Percentiles rank a stretch among this genome's conserved stretches.
Evolutionary conservation across 2,797 vertebrate genomes (phyloP).

Genomic region (Diplodus sargus): DNA sequence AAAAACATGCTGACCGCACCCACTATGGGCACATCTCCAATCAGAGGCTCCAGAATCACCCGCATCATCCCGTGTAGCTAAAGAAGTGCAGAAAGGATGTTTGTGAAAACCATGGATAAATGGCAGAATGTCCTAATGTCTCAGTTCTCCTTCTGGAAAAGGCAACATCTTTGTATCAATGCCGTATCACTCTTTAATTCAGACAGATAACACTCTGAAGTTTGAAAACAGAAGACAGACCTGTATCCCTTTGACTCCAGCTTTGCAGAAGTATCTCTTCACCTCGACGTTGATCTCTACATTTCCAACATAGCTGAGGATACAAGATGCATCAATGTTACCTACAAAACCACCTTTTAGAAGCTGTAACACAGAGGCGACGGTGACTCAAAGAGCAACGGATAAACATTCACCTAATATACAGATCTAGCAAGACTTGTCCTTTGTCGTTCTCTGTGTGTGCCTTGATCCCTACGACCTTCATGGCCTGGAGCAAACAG

Average conservation of each 20-base stretch:
- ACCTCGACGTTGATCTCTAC: slow-evolving; percentile 94
- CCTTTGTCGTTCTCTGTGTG: slow-evolving; percentile 91
- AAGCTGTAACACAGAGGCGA: not conserved
- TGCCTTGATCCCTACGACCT: slow-evolving; percentile 92
- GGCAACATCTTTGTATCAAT: not conserved
- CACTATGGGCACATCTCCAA: slow-evolving; percentile 92
- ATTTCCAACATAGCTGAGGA: slow-evolving; percentile 91
- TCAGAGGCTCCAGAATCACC: slow-evolving; percentile 93
- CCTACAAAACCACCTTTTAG: too few species aligned
- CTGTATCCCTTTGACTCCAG: slow-evolving; percentile 95
- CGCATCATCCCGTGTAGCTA: slow-evolving; percentile 92
- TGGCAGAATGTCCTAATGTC: accelerated
- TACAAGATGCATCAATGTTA: slow-evolving; percentile 20
- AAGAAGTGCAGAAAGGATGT: slow-evolving; percentile 19
- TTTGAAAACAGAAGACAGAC: slow-evolving; percentile 73
- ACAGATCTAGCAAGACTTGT: slow-evolving; percentile 93
- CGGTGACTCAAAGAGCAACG: not conserved
- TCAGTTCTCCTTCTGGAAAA: not conserved
- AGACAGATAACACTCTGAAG: not conserved
- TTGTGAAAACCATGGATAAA: not conserved
- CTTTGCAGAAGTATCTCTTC: slow-evolving; percentile 96
- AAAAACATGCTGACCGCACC: slow-evolving; percentile 96
- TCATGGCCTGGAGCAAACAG: slow-evolving; percentile 86
- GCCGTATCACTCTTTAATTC: not conserved
- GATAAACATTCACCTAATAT: slow-evolving; percentile 88